These are phyloP conservation scores for Andricus curvator DNA, from an alignment of 2,888 invertebrate species.

Conservation along the genomic window DNA sequence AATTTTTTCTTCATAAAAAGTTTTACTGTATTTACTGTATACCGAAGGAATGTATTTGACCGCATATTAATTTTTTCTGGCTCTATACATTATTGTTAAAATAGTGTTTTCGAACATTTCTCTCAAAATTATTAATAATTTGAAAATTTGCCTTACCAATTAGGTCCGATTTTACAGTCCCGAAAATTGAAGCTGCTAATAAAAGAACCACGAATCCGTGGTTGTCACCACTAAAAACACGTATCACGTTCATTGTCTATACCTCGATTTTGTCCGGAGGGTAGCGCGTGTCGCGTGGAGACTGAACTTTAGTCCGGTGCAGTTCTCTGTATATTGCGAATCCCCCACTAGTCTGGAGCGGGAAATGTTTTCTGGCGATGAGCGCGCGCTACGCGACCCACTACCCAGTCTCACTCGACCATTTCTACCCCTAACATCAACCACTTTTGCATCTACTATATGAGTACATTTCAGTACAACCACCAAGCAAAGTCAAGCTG, in stretches of 20 bases:
- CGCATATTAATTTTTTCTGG: too few species aligned
- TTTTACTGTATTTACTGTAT: too few species aligned
- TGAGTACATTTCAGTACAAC: slow-evolving; percentile 3
- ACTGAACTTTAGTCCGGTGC: slow-evolving; percentile 27
- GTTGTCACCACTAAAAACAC: slow-evolving; percentile 37
- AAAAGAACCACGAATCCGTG: slow-evolving; percentile 24
- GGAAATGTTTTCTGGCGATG: slow-evolving; percentile 26
- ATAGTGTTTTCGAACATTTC: neutral
- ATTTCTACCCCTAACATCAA: slow-evolving; percentile 6
- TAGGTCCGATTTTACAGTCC: slow-evolving; percentile 1
- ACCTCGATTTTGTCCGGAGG: neutral
- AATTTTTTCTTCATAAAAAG: too few species aligned
- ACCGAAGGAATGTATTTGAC: too few species aligned
- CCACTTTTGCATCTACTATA: neutral
- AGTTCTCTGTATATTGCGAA: slow-evolving; percentile 9
- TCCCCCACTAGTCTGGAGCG: slow-evolving; percentile 29
- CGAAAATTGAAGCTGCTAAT: slow-evolving; percentile 7
- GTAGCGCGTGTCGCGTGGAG: slow-evolving; percentile 36
- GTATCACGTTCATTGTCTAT: slow-evolving; percentile 10
- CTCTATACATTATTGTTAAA: too few species aligned
- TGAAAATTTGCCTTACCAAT: neutral
- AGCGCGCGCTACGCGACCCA: slow-evolving; percentile 15
- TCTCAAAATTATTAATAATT: neutral
- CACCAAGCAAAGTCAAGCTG: neutral
- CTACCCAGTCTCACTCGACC: slow-evolving; percentile 6